phyloP scores from a whole-genome alignment of 2,888 invertebrate genomes.

The Pteria penguin region DNA sequence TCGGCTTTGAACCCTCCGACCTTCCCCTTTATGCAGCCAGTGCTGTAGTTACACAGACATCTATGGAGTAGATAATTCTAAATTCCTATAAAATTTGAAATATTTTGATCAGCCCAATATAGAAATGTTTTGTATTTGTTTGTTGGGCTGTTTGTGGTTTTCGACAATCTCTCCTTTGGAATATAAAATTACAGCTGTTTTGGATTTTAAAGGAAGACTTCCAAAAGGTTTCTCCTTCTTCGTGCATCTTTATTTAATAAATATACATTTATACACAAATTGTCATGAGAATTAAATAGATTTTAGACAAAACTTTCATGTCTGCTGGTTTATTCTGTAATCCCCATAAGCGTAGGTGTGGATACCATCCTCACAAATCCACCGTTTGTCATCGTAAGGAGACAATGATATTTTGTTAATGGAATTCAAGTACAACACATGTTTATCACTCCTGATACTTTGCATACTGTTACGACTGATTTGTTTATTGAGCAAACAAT shows the following conservation, averaged over 20 bases:
- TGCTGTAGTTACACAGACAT: no score
- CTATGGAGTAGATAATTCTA: no score
- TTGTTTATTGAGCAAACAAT: slow-evolving; percentile 2
- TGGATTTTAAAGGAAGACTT: not conserved
- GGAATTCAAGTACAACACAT: not conserved
- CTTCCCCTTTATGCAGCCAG: no score
- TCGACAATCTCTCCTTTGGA: no score
- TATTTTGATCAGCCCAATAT: not conserved
- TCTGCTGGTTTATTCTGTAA: not conserved
- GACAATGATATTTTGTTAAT: slow-evolving; percentile 18
- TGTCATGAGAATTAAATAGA: not conserved
- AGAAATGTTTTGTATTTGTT: not conserved
- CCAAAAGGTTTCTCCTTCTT: not conserved
- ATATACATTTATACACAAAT: not conserved
- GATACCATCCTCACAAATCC: slow-evolving; percentile 4
- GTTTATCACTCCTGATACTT: slow-evolving; percentile 6
- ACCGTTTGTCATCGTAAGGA: slow-evolving; percentile 18
- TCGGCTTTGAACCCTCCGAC: no score
- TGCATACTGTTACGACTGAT: not conserved
- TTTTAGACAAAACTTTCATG: not conserved
- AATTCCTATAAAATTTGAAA: no score
- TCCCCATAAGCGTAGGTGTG: slow-evolving; percentile 8
- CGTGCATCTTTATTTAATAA: not conserved
- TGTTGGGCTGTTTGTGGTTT: not conserved
- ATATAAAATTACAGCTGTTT: no score